Evolutionary conservation across 2,888 invertebrate genomes (phyloP).

Genomic region (Hydropsyche betteni): DNA sequence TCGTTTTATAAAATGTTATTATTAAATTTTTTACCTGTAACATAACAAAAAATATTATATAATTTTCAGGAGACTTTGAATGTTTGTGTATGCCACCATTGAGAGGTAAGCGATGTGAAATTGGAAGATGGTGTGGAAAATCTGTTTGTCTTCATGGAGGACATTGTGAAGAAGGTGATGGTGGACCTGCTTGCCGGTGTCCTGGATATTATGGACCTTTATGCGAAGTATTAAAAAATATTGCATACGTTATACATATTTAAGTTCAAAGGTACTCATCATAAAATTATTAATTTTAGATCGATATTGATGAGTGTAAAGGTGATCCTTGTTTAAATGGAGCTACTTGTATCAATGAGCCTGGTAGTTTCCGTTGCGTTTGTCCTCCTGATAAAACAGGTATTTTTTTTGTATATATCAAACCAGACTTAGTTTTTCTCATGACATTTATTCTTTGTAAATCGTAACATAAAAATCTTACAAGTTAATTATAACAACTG

Average conservation of each 20-base stretch:
- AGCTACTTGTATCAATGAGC: conserved; percentile 87
- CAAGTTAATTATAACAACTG: neutral
- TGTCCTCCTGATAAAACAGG: conserved; percentile 81
- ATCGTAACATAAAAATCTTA: neutral
- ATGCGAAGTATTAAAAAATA: conserved; percentile 65
- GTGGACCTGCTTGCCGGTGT: conserved; percentile 83
- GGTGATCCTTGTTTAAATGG: conserved; percentile 88
- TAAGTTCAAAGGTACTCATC: neutral
- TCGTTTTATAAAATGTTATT: too few species aligned
- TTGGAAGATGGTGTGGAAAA: conserved; percentile 75
- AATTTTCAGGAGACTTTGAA: conserved; percentile 68
- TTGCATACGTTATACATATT: neutral
- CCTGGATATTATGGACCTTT: conserved; percentile 81
- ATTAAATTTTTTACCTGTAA: neutral
- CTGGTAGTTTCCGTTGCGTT: conserved; percentile 79
- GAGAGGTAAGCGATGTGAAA: conserved; percentile 82
- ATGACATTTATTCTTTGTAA: too few species aligned
- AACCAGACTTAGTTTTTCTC: too few species aligned
- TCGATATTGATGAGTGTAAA: conserved; percentile 88
- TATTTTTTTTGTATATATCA: conserved; percentile 10
- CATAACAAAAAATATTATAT: neutral
- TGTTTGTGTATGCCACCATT: conserved; percentile 80
- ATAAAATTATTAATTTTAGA: conserved; percentile 53
- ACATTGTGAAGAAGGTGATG: conserved; percentile 87
- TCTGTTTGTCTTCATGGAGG: conserved; percentile 85